Evolutionary conservation across 2,797 vertebrate species (phyloP).

Genomic region (Valencia hispanica): DNA sequence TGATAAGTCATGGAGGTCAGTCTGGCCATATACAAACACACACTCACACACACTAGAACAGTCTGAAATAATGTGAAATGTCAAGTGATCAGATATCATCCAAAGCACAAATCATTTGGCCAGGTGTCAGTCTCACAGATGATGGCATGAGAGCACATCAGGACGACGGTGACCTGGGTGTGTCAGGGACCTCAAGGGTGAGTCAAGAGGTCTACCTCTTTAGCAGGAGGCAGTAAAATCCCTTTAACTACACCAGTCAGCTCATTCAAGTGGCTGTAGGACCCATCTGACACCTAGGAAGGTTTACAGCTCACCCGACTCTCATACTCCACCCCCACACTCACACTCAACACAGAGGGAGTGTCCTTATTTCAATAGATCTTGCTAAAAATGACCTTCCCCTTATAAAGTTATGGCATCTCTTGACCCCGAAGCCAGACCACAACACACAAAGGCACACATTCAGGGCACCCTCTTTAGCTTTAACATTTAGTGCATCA

Average conservation of each 20-base stretch:
- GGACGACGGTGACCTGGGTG: slow-evolving; percentile 52
- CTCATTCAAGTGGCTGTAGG: slow-evolving; percentile 55
- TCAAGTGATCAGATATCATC: slow-evolving; percentile 18
- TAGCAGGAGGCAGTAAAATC: slow-evolving; percentile 60
- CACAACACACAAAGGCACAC: slow-evolving; percentile 41
- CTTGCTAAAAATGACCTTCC: slow-evolving; percentile 44
- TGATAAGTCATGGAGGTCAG: slow-evolving; percentile 24
- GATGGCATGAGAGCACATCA: slow-evolving; percentile 19
- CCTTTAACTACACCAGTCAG: slow-evolving; percentile 48
- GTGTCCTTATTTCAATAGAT: slow-evolving; percentile 42
- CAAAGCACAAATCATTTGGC: slow-evolving; percentile 48
- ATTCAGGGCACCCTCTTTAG: slow-evolving; percentile 27
- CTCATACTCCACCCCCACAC: slow-evolving; percentile 19
- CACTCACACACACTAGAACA: not conserved
- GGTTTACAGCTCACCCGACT: slow-evolving; percentile 66
- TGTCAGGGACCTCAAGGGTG: slow-evolving; percentile 50
- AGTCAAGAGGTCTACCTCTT: slow-evolving; percentile 53
- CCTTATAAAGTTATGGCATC: slow-evolving; percentile 49
- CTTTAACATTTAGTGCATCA: too few species aligned
- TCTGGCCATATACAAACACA: slow-evolving; percentile 10
- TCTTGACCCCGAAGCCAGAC: slow-evolving; percentile 53
- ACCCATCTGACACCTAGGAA: slow-evolving; percentile 58
- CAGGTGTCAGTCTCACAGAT: slow-evolving; percentile 26
- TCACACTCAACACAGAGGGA: slow-evolving; percentile 39
- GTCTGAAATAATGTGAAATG: slow-evolving; percentile 9